Conservation (phyloP, 2,797 vertebrate species). For the Gymnothorax javanicus region DNA sequence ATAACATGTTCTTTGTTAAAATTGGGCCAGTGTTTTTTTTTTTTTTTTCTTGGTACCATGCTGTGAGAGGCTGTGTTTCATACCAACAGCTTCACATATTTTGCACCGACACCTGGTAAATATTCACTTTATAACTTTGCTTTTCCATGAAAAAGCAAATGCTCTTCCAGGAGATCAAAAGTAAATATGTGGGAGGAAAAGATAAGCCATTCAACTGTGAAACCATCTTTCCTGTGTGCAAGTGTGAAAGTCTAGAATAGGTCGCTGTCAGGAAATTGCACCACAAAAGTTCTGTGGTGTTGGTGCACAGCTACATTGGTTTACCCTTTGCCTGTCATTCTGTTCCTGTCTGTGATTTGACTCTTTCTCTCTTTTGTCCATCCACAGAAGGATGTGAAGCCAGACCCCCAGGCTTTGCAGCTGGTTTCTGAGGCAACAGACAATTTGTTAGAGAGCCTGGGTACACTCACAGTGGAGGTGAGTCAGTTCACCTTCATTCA, state of each 20-base stretch:
- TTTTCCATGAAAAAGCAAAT: background rate
- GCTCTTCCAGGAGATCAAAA: background rate
- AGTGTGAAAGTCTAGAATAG: background rate
- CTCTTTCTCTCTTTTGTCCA: conserved; percentile 40
- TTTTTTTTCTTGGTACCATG: background rate
- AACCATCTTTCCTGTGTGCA: background rate
- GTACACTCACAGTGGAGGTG: conserved; percentile 86
- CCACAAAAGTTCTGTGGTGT: background rate
- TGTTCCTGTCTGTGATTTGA: background rate
- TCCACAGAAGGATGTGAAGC: conserved; percentile 78
- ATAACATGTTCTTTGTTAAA: background rate
- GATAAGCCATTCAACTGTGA: background rate
- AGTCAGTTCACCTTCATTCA: conserved; percentile 34
- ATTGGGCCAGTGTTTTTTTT: background rate
- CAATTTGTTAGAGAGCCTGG: conserved; percentile 79
- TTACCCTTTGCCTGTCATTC: conserved; percentile 8
- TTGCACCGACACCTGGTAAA: too few species aligned
- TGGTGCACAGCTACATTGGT: background rate
- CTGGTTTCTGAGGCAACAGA: conserved; percentile 82
- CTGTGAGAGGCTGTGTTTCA: background rate
- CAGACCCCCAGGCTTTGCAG: conserved; percentile 74
- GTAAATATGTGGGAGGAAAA: background rate
- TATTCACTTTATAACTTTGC: background rate
- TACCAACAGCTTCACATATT: background rate
- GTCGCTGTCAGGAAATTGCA: background rate